phyloP scores from a whole-genome alignment of 2,888 invertebrate species.

The Caenorhabditis sinica region DNA sequence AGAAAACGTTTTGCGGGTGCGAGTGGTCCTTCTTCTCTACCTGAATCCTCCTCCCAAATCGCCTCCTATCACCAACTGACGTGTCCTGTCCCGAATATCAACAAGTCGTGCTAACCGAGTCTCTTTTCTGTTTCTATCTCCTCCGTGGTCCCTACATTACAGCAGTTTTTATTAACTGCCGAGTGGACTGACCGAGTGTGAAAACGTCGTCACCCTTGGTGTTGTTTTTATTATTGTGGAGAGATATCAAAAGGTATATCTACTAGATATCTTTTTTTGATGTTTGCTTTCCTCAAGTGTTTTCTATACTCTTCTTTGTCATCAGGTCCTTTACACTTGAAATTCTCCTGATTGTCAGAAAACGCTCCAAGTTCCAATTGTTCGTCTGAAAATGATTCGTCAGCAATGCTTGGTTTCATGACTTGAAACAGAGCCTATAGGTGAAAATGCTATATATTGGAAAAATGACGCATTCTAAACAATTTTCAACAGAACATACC shows the following conservation, averaged over 20 bases:
- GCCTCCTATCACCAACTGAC: constrained; percentile 68
- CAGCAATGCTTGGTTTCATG: no score
- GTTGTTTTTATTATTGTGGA: constrained; percentile 25
- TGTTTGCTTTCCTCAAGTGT: no score
- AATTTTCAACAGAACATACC: no score
- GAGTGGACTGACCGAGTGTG: neutral
- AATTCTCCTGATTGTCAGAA: no score
- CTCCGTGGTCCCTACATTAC: constrained; percentile 26
- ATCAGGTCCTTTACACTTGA: no score
- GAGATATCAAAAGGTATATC: neutral
- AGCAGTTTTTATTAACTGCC: constrained; percentile 43
- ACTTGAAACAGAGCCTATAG: no score
- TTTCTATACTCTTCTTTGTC: no score
- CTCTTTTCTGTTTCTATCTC: neutral
- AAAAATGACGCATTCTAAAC: no score
- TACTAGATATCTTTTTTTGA: neutral
- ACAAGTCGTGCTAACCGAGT: constrained; percentile 22
- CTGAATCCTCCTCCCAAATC: constrained; percentile 72
- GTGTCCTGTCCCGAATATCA: constrained; percentile 19
- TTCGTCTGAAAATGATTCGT: no score
- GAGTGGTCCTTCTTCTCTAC: constrained; percentile 54
- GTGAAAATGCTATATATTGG: no score
- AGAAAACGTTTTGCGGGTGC: constrained; percentile 16
- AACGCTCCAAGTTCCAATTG: no score
- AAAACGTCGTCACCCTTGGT: constrained; percentile 13